Evolutionary conservation across 2,888 invertebrate species (phyloP), one percentile per base, ranked within the genome.

Genomic region (Cephus pulcher): DNA sequence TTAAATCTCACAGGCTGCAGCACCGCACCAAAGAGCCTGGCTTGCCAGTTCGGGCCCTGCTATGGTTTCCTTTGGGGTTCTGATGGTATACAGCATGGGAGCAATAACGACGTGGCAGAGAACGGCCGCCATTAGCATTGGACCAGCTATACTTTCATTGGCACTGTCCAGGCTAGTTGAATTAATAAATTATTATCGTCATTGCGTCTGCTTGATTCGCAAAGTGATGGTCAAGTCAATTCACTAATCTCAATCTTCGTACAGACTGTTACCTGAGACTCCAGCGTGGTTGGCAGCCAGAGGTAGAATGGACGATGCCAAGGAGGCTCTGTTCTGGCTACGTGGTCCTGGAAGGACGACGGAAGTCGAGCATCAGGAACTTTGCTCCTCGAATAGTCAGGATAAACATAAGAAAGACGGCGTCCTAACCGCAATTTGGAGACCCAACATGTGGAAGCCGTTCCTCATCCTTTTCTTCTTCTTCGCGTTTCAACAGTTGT

Each of bases 21-120:
- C 95, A 0, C 94, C 95, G 1, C 93, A 94, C 84, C 94, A 95
- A 84, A 92, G 96, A 76, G 95, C 95, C 1, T 94, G 95, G 76
- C 92, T 96, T 12, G 95, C 95, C 81, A 95, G 95, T 1, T 88
- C 95, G 34, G 95, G 95, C 0, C 95, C 96, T 0, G 94, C 95
- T 0, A 92, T 95, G 81, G 95, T 95, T 34, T 95, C 95, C 0
- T 93, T 95, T 3, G 96, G 96, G 1, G 95, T 96, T 79, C 93
- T 96, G 79, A 91, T 95, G 76, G 94, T 95, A 3, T 96, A 96
- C 91, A 93, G 94, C 0, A 87, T 95, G 12, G 96, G 96, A 34
- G 94, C 95, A 15, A 92, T 95, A 86, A 91, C 95, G 12, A 93
- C 94, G 78, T 96, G 95, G 95, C 93, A 95, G 80, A 93, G 93